These are phyloP conservation scores for Thaumatotibia leucotreta DNA, from an alignment of 1,140 invertebrate genomes.

Conservation along the genomic window DNA sequence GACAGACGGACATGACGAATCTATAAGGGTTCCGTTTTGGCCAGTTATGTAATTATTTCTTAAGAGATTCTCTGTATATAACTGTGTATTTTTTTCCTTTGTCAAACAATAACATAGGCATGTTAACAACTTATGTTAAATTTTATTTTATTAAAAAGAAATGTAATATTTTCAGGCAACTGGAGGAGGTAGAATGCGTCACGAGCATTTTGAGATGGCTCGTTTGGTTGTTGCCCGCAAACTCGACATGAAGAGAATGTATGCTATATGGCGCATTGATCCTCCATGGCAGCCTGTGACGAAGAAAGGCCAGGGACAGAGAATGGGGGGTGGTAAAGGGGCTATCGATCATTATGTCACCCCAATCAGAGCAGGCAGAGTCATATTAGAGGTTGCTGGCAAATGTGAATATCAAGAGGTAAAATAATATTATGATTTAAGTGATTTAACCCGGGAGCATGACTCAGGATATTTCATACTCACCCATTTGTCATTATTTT, in stretches of 20 bases:
- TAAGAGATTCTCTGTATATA: too few species aligned
- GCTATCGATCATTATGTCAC: constrained; percentile 97
- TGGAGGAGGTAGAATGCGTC: constrained; percentile 88
- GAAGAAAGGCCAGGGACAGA: constrained; percentile 91
- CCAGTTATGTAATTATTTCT: too few species aligned
- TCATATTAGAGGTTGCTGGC: constrained; percentile 98
- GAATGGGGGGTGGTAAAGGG: constrained; percentile 98
- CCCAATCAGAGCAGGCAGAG: constrained; percentile 91
- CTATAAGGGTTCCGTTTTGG: too few species aligned
- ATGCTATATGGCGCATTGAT: constrained; percentile 97
- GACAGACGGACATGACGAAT: too few species aligned
- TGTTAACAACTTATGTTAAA: too few species aligned
- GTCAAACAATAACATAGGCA: too few species aligned
- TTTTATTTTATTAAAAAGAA: too few species aligned
- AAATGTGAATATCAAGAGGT: constrained; percentile 92
- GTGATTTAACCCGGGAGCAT: too few species aligned
- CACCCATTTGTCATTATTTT: too few species aligned
- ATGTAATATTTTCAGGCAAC: constrained; percentile 79
- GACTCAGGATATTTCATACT: too few species aligned
- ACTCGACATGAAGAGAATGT: constrained; percentile 88
- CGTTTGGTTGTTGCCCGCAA: constrained; percentile 85
- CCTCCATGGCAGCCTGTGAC: constrained; percentile 96
- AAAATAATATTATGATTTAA: too few species aligned
- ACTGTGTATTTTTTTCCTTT: too few species aligned
- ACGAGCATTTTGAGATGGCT: constrained; percentile 93